Base-by-base conservation (phyloP, 1,140 invertebrate species). In the Temnothorax longispinosus region DNA sequence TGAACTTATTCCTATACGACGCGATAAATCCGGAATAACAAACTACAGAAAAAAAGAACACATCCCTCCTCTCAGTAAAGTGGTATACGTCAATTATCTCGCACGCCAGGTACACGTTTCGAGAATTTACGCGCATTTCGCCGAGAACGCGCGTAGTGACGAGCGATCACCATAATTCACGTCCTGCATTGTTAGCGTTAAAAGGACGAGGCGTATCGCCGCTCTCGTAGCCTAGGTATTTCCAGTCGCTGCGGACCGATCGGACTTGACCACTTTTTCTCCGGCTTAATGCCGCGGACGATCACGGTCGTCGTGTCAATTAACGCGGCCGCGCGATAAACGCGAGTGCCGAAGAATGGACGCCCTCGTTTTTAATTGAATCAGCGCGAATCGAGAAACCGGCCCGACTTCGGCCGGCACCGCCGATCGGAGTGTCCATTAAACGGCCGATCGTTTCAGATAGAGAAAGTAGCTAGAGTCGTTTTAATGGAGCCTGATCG, bases 311-410 rank as follows among this genome's bases (percentile, higher is more conserved):
- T 87, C 89, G 69, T 88, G 89, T 90, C 89, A 88, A 88, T 91
- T 91, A 91, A 91, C 89, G 88, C 85, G 75, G 86, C 87, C 58
- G 60, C 58, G 77, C 85, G 89, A 82, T 85, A 85, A 85, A 89
- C 64, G 62, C 60, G 69, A 80, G 60, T 21, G 77, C 50, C 78
- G 81, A 88, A 82, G 86, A 90, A 89, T 75, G 85, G 75, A 81
- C 86, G 81, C 75, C 86, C 89, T 91, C 76, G 60, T 88, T 90
- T 91, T 90, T 91, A 90, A 91, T 91, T 90, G 89, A 91, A 91
- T 90, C 89, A 69, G n/a, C 71, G 77, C 76, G 74, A 90, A 87
- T 88, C 80, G 86, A 87, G 58, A 69, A 87, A 87, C 80, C 88
- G 80, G 75, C 67, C 88, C 75, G 27, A 2, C 60, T 67, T 62